These are phyloP conservation scores for Cotesia vestalis DNA, from an alignment of 1,140 invertebrate genomes.

Conservation along the genomic window DNA sequence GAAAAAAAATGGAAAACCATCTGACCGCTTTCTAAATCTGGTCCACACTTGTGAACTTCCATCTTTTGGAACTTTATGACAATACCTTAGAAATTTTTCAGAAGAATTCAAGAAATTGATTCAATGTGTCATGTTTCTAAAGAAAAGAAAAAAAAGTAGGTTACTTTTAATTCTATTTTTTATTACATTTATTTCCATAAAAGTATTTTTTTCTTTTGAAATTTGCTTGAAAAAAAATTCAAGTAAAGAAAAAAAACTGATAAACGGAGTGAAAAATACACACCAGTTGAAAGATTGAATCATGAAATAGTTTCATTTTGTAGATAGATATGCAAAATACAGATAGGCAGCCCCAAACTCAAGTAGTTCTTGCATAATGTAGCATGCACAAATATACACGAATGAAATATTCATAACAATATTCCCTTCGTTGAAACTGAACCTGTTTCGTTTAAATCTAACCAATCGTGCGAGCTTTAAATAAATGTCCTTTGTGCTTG, in stretches of 20 bases:
- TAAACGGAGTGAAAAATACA: slow-evolving; percentile 20
- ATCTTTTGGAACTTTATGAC: slow-evolving; percentile 25
- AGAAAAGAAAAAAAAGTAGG: too few relatives aligned
- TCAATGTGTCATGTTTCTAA: too few relatives aligned
- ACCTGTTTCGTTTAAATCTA: slow-evolving; percentile 8
- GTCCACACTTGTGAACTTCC: slow-evolving; percentile 32
- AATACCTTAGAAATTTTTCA: too few relatives aligned
- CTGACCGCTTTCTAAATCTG: slow-evolving; percentile 46
- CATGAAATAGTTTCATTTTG: not conserved
- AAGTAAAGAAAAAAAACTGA: too few relatives aligned
- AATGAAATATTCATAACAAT: slow-evolving; percentile 24
- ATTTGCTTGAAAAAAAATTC: not conserved
- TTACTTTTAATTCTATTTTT: too few relatives aligned
- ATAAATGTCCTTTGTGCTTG: not conserved
- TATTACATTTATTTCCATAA: not conserved
- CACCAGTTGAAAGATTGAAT: not conserved
- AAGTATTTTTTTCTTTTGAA: not conserved
- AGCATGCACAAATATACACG: slow-evolving; percentile 15
- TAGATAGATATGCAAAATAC: not conserved
- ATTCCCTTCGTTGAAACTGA: not conserved
- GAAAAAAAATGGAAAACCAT: slow-evolving; percentile 46
- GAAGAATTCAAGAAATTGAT: too few relatives aligned
- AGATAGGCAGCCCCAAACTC: slow-evolving; percentile 9
- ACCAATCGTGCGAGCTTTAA: slow-evolving; percentile 16
- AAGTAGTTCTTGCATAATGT: slow-evolving; percentile 14